phyloP scores from a whole-genome alignment of 37 sponge, comb jelly and placozoan species.

The Hexactinellida sp. region DNA sequence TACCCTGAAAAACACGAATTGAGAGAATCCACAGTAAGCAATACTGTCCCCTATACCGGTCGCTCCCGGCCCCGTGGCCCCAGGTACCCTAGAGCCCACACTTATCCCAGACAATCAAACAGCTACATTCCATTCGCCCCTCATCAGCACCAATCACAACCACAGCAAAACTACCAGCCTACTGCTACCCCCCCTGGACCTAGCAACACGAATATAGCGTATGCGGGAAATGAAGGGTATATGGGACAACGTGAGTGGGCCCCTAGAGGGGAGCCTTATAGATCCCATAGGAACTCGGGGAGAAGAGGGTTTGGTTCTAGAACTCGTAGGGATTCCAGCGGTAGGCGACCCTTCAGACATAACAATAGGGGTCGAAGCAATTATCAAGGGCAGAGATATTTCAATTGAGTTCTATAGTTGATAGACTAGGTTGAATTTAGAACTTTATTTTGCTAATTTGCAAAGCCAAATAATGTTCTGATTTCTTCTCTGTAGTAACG shows the following conservation, averaged over 20 bases:
- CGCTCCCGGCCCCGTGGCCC: not conserved
- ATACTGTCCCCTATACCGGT: not conserved
- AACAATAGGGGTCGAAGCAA: not conserved
- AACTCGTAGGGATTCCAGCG: not conserved
- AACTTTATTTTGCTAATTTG: not conserved
- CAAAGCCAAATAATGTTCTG: not conserved
- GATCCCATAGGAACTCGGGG: not conserved
- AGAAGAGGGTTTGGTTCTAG: not conserved
- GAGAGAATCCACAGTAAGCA: not conserved
- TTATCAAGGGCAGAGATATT: no score
- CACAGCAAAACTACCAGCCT: not conserved
- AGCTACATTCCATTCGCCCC: not conserved
- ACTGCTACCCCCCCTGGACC: not conserved
- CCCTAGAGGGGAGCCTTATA: not conserved
- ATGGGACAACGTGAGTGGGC: not conserved
- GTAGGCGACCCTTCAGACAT: not conserved
- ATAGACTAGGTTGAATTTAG: no score
- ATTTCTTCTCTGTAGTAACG: not conserved
- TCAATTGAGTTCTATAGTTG: no score
- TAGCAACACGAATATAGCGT: not conserved
- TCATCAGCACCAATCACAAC: no score
- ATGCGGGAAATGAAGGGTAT: not conserved
- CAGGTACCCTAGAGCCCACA: not conserved
- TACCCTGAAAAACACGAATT: not conserved
- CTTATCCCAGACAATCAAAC: not conserved